These are phyloP conservation scores for Delia radicum DNA, from an alignment of 1,140 invertebrate genomes.

Conservation along the genomic window DNA sequence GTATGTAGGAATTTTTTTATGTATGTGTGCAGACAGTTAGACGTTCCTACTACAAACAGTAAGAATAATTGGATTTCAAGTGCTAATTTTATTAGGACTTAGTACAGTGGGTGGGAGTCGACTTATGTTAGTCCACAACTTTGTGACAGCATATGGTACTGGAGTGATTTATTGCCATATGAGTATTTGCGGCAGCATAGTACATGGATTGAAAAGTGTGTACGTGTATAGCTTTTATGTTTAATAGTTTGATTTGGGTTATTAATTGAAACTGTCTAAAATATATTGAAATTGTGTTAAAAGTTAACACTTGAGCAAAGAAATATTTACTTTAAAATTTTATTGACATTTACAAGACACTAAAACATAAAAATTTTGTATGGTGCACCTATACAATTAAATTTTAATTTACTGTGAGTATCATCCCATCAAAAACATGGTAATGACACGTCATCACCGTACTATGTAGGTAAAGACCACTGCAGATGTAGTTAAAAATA, in stretches of 20 bases:
- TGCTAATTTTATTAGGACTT: not conserved
- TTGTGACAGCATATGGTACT: not conserved
- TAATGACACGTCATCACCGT: no score
- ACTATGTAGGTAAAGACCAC: no score
- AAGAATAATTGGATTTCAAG: not conserved
- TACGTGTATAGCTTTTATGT: not conserved
- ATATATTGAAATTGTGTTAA: not conserved
- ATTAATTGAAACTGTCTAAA: not conserved
- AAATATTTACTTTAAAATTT: not conserved
- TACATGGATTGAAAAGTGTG: not conserved
- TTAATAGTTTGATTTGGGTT: constrained; percentile 1
- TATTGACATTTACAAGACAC: not conserved
- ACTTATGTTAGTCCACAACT: not conserved
- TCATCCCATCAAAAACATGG: no score
- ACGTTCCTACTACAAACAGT: not conserved
- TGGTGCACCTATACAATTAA: no score
- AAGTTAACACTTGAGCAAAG: not conserved
- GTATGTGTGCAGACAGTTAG: not conserved
- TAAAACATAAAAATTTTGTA: no score
- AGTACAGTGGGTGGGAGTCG: not conserved
- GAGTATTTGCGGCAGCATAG: not conserved
- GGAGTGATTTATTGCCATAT: not conserved
- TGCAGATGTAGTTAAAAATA: no score
- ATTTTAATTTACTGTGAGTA: no score
- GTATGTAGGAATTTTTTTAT: no score